phyloP scores from a whole-genome alignment of 2,113 vertebrate genomes.

The Pollimyrus isidori region DNA sequence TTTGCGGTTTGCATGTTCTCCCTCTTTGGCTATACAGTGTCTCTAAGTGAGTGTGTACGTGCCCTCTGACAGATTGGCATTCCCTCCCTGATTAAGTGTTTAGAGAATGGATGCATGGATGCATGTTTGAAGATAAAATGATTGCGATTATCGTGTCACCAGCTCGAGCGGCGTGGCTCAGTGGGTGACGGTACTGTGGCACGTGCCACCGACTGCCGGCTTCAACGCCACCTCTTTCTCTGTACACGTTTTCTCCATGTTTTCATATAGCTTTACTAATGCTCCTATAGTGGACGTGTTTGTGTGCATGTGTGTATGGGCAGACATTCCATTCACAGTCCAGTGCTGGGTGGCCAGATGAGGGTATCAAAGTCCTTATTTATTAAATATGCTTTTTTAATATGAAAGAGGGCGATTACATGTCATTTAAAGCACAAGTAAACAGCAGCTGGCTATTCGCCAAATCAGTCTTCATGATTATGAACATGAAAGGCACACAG shows the following conservation, averaged over 20 bases:
- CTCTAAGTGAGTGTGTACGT: neutral
- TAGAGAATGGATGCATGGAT: neutral
- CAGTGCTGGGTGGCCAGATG: neutral
- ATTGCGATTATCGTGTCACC: neutral
- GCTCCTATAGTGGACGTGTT: neutral
- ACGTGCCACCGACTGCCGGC: neutral
- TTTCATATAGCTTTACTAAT: too few species aligned
- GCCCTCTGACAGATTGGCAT: neutral
- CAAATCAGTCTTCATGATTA: neutral
- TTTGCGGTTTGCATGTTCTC: neutral
- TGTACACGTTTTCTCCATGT: neutral
- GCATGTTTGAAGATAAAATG: neutral
- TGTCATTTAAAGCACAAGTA: neutral
- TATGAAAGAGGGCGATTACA: neutral
- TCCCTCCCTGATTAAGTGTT: neutral
- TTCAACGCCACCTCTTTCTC: neutral
- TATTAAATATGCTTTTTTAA: neutral
- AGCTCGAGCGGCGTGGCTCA: neutral
- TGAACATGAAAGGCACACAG: neutral
- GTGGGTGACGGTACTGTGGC: neutral
- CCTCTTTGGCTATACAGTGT: neutral
- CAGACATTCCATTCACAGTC: neutral
- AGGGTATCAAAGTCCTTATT: neutral
- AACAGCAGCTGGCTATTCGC: neutral
- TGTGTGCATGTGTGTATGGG: neutral